Conservation (phyloP, 2,113 vertebrate species). For the Urocolius indicus region DNA sequence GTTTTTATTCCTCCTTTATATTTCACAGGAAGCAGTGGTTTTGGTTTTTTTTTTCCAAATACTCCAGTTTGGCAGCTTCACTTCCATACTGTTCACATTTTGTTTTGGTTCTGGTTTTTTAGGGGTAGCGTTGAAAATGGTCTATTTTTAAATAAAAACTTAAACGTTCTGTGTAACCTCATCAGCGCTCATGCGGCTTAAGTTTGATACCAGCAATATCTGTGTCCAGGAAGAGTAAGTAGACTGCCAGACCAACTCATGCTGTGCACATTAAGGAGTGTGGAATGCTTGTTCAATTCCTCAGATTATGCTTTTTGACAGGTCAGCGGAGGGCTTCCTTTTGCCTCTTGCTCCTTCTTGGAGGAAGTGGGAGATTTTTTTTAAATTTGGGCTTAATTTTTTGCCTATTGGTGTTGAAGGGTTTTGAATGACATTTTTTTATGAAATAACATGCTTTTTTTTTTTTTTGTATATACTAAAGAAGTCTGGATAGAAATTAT, state of each 20-base stretch:
- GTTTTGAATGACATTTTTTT: neutral
- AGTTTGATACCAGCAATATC: neutral
- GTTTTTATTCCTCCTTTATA: neutral
- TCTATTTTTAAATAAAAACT: neutral
- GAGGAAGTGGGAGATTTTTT: neutral
- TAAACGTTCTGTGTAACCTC: neutral
- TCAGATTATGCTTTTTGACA: neutral
- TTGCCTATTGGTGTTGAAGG: neutral
- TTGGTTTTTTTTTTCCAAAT: neutral
- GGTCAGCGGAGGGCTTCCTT: neutral
- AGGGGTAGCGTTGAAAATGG: neutral
- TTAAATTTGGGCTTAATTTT: neutral
- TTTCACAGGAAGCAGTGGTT: neutral
- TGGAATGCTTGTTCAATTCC: neutral
- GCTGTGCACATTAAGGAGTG: neutral
- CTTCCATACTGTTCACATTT: neutral
- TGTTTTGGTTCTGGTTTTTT: neutral
- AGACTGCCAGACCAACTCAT: neutral
- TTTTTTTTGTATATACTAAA: neutral
- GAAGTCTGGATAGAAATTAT: neutral
- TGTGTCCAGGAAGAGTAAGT: neutral
- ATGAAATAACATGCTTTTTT: neutral
- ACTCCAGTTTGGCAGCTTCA: neutral
- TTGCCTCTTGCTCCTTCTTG: neutral
- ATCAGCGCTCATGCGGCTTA: neutral